Evolutionary conservation across 2,113 vertebrate species (phyloP).

Genomic region (Petrocephalus zakoni): DNA sequence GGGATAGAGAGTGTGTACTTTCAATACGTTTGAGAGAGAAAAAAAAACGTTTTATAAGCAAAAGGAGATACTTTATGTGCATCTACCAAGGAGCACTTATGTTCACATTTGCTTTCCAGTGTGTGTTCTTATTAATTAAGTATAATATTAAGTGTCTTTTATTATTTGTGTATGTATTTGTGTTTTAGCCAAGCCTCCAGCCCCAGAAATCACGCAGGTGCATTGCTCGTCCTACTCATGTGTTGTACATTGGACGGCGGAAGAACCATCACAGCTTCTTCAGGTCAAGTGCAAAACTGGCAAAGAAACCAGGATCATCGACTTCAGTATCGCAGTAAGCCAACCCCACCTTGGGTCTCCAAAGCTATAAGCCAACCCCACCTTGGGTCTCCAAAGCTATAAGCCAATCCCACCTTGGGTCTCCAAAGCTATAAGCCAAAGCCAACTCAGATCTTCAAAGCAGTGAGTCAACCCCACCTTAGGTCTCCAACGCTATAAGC

Average conservation of each 20-base stretch:
- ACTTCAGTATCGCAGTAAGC: background rate
- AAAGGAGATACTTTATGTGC: background rate
- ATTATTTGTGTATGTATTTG: background rate
- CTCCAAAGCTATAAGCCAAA: too few species aligned
- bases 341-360: background rate
- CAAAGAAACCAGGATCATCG: background rate
- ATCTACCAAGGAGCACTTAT: background rate
- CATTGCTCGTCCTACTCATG: background rate
- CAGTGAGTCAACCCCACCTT: too few species aligned
- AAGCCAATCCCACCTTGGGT: too few species aligned
- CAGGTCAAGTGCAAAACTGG: background rate
- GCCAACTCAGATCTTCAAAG: too few species aligned
- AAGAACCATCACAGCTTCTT: background rate
- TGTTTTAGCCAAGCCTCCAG: constrained; percentile 1
- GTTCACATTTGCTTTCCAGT: background rate
- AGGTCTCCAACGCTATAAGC: too few species aligned
- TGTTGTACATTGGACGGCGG: background rate
- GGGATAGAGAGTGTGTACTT: background rate
- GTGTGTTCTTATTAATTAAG: background rate
- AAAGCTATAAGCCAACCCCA: too few species aligned
- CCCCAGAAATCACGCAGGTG: constrained; percentile 10
- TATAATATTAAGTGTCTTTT: background rate
- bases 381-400: too few species aligned
- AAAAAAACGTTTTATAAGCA: background rate
- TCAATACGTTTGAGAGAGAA: background rate